Evolutionary conservation across 2,113 vertebrate genomes (phyloP), one percentile per base, ranked within the genome.

Genomic region (Plestiodon gilberti): DNA sequence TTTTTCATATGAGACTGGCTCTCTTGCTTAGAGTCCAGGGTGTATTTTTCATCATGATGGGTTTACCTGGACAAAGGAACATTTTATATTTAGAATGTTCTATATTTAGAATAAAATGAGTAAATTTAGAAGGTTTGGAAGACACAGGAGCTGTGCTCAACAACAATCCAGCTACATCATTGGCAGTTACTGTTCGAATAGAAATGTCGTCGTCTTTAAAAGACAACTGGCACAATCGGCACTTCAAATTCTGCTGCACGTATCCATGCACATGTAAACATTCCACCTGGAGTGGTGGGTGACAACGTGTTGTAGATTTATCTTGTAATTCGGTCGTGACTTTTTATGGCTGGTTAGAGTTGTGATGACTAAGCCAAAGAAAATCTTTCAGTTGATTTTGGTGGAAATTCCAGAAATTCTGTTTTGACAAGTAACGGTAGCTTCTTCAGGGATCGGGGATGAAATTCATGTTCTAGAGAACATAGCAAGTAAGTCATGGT

Each of bases 281-380:
- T 8, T 57, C 52, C n/a, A n/a, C n/a, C n/a, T n/a, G n/a, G n/a
- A n/a, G n/a, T n/a, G n/a, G n/a, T n/a, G n/a, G n/a, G n/a, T n/a
- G n/a, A n/a, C n/a, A n/a, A n/a, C n/a, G n/a, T n/a, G n/a, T n/a
- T n/a, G n/a, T n/a, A n/a, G n/a, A n/a, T 48, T 5, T 30, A 23
- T 33, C 9, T 9, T 52, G 30, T 40, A 8, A 79, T 57, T 85
- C 65, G 13, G 2, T 33, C 30, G 48, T 62, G 64, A 3, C 78
- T 3, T 43, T 11, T 43, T n/a, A 20, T 57, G 23, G 20, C 1
- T 1, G 33, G 0, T 0, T 18, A 23, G 25, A 59, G 30, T 33
- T 3, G 48, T 70, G 2, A 0, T 0, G 0, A 71, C 25, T 17
- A 10, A 40, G 85, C 87, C n/a, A 18, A 4, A 35, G 13, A 38